Conservation (phyloP, 2,797 vertebrate species). For the Spizella passerina region DNA sequence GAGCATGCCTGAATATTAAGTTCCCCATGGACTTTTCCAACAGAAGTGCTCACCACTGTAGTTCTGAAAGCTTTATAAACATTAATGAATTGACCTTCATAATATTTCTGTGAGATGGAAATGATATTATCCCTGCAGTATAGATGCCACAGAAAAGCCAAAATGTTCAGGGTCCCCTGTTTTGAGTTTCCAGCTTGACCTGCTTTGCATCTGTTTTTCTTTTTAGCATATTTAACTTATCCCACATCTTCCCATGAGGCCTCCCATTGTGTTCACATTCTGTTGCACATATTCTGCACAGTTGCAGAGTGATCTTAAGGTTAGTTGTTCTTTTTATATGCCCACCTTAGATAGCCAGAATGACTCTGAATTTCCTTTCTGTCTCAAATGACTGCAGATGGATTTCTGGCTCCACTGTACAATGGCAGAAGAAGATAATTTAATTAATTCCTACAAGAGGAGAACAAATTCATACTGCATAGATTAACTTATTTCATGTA, state of each 20-base stretch:
- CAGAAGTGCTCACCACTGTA: background rate
- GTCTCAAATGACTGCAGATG: background rate
- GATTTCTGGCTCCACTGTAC: background rate
- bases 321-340: background rate
- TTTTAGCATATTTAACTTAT: background rate
- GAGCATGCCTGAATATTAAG: conserved; percentile 2
- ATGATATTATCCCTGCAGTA: background rate
- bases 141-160: background rate
- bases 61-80: background rate
- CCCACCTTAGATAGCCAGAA: background rate
- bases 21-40: background rate
- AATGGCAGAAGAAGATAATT: background rate
- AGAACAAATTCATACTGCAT: background rate
- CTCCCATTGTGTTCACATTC: background rate
- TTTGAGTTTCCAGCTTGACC: background rate
- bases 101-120: background rate
- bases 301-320: background rate
- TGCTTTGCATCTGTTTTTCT: background rate
- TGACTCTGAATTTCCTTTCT: background rate
- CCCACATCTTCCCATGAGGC: rapidly evolving
- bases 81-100: background rate
- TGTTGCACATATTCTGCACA: background rate
- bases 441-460: background rate
- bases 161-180: background rate
- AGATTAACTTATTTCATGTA: background rate